Conservation (phyloP, 2,797 vertebrate genomes). For the Eospalax fontanierii region DNA sequence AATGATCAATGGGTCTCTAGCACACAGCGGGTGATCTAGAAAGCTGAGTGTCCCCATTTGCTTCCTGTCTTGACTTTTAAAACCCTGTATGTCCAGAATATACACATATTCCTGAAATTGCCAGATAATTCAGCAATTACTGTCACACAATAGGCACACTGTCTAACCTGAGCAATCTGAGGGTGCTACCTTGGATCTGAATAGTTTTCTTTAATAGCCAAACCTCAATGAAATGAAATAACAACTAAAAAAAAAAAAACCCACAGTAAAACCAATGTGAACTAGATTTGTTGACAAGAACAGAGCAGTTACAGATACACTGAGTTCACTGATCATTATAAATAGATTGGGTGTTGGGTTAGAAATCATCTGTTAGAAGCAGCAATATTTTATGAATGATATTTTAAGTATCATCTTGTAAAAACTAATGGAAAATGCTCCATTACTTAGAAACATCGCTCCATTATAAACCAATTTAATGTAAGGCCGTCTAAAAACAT, state of each 20-base stretch:
- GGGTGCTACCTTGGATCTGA: slow-evolving; percentile 12
- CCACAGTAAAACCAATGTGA: slow-evolving; percentile 42
- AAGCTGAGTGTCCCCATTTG: background rate
- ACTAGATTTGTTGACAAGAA: background rate
- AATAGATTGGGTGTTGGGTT: background rate
- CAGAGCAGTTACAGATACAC: background rate
- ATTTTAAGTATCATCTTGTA: slow-evolving; percentile 35
- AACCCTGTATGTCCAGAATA: slow-evolving; percentile 7
- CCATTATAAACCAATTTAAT: slow-evolving; percentile 62
- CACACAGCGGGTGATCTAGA: background rate
- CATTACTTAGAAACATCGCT: slow-evolving; percentile 50
- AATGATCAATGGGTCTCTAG: slow-evolving; percentile 23
- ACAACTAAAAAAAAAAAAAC: background rate
- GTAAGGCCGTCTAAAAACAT: slow-evolving; percentile 60
- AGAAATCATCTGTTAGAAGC: slow-evolving; percentile 23
- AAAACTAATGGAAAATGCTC: slow-evolving; percentile 46
- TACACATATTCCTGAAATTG: background rate
- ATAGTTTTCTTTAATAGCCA: slow-evolving; percentile 39
- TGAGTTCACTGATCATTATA: background rate
- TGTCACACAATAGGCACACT: background rate
- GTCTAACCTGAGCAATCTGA: slow-evolving; percentile 20
- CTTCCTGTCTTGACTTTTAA: slow-evolving; percentile 45
- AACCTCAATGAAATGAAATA: background rate
- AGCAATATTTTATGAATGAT: background rate
- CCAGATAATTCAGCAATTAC: slow-evolving; percentile 12